These are phyloP conservation scores for Hyperoplus lanceolatus DNA, from an alignment of 2,797 vertebrate genomes.

Conservation along the genomic window DNA sequence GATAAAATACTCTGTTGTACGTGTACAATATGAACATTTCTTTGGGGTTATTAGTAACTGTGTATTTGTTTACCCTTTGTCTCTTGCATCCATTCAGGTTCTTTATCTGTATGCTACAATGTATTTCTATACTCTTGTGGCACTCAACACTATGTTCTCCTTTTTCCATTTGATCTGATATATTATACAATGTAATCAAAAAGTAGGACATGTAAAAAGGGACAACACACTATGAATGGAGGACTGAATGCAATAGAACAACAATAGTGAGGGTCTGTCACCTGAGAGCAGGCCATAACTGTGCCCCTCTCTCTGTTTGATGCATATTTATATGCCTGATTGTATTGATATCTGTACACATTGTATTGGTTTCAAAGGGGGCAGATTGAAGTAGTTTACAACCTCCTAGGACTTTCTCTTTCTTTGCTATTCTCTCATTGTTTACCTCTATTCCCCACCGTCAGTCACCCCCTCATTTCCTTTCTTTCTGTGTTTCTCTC, in stretches of 20 bases:
- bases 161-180: conserved; percentile 1
- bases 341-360: conserved; percentile 23
- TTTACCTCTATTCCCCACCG: conserved; percentile 4
- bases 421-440: conserved; percentile 21
- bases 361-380: conserved; percentile 30
- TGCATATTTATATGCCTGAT: conserved; percentile 26
- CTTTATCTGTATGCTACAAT: background rate
- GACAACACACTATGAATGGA: background rate
- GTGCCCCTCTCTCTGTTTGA: background rate
- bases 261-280: conserved; percentile 28
- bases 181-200: conserved; percentile 2
- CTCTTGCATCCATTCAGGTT: background rate
- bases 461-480: conserved; percentile 24
- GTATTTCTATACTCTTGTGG: background rate
- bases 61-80: background rate
- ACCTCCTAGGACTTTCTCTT: conserved; percentile 22
- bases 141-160: background rate
- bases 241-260: conserved; percentile 18
- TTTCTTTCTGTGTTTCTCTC: conserved; percentile 25
- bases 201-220: background rate
- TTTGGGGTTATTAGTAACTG: background rate
- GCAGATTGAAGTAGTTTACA: conserved; percentile 15
- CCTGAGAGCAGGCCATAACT: conserved; percentile 13
- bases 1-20: background rate
- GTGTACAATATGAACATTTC: background rate